phyloP scores from a whole-genome alignment of 2,888 invertebrate genomes.

The Biston betularia region DNA sequence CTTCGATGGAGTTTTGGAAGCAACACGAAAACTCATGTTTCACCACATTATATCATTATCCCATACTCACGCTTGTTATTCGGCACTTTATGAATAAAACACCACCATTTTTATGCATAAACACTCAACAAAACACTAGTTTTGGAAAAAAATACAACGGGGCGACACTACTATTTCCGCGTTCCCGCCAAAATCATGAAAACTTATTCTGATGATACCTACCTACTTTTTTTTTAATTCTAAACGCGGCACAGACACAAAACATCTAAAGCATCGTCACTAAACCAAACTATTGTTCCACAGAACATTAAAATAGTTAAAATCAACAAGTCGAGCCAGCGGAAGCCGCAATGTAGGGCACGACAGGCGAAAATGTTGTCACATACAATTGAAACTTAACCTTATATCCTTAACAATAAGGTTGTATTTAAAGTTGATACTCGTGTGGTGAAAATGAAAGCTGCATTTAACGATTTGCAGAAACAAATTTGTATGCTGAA shows the following conservation, averaged over 20 bases:
- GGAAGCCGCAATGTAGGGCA: slow-evolving; percentile 78
- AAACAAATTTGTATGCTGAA: slow-evolving; percentile 81
- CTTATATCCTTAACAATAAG: slow-evolving; percentile 49
- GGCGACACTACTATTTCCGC: too few relatives aligned
- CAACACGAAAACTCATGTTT: too few relatives aligned
- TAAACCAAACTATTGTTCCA: slow-evolving; percentile 51
- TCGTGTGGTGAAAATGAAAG: slow-evolving; percentile 79
- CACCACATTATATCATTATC: too few relatives aligned
- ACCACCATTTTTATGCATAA: too few relatives aligned
- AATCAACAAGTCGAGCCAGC: slow-evolving; percentile 74
- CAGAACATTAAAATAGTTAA: slow-evolving; percentile 69
- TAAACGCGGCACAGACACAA: slow-evolving; percentile 4
- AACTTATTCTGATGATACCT: too few relatives aligned
- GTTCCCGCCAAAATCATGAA: too few relatives aligned
- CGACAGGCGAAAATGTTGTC: slow-evolving; percentile 75
- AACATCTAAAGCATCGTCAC: slow-evolving; percentile 23
- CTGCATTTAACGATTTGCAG: slow-evolving; percentile 76
- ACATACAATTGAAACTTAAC: slow-evolving; percentile 48
- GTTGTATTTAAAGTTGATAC: slow-evolving; percentile 49
- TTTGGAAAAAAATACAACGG: too few relatives aligned
- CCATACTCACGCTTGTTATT: too few relatives aligned
- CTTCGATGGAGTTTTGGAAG: too few relatives aligned
- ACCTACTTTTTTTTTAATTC: slow-evolving; percentile 5
- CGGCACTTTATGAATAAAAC: too few relatives aligned
- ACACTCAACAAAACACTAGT: too few relatives aligned